Percentiles rank a stretch among this genome's conserved stretches.
Conservation (phyloP, 2,888 invertebrate genomes). For the Eumerus sabulonum region DNA sequence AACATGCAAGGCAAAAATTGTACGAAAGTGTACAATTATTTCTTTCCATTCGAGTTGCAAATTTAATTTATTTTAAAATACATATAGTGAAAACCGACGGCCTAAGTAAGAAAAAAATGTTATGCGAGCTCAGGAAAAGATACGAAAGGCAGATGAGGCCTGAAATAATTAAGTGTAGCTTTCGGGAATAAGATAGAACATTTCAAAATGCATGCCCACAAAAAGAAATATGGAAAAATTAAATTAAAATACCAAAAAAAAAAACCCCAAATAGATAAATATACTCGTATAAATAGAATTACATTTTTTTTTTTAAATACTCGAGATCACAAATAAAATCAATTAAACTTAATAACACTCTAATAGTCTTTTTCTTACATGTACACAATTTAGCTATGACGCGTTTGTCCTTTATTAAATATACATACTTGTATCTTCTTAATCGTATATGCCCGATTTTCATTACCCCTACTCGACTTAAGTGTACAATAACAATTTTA, state of each 20-base stretch:
- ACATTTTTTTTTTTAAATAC: background rate
- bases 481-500: constrained; percentile 41
- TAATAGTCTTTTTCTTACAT: constrained; percentile 47
- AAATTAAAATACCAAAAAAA: constrained; percentile 35
- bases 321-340: constrained; percentile 60
- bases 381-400: constrained; percentile 33
- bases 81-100: no score
- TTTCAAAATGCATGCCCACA: constrained; percentile 50
- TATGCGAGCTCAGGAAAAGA: no score
- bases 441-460: constrained; percentile 36
- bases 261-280: no score
- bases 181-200: no score
- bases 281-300: constrained; percentile 21
- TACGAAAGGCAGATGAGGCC: no score
- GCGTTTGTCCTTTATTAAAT: constrained; percentile 4
- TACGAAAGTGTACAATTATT: no score
- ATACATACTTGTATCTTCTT: constrained; percentile 11
- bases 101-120: no score
- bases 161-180: no score
- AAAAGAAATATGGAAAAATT: constrained; percentile 22
- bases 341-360: constrained; percentile 40
- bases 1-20: constrained; percentile 20
- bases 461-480: constrained; percentile 2
- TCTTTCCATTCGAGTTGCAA: no score
- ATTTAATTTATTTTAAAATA: no score